Evolutionary conservation across 1,140 invertebrate species (phyloP).

Genomic region (Polypedilum vanderplanki): DNA sequence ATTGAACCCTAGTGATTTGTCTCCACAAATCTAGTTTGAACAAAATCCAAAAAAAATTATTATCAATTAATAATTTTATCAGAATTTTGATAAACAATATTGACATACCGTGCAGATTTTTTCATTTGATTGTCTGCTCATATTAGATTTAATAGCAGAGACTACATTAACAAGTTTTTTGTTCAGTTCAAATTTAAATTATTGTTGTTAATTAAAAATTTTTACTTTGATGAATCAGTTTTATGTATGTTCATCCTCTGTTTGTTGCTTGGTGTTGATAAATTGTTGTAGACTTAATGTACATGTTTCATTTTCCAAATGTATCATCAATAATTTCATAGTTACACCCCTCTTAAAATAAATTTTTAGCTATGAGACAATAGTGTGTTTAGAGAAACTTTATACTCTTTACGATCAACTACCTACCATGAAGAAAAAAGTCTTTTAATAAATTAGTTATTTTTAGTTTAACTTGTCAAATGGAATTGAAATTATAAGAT

Average conservation of each 20-base stretch:
- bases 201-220: not conserved
- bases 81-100: not conserved
- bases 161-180: not conserved
- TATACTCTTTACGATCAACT: too few relatives aligned
- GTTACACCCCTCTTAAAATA: not conserved
- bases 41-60: too few relatives aligned
- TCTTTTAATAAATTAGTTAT: not conserved
- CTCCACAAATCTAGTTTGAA: conserved; percentile 65
- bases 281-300: not conserved
- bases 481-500: not conserved
- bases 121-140: not conserved
- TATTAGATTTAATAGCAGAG: not conserved
- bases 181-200: not conserved
- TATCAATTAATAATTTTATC: not conserved
- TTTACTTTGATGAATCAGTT: not conserved
- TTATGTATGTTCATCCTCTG: not conserved
- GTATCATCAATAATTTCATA: not conserved
- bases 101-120: conserved; percentile 2
- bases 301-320: not conserved
- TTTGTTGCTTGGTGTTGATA: not conserved
- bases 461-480: too few relatives aligned
- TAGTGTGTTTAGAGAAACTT: too few relatives aligned
- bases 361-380: too few relatives aligned
- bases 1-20: conserved; percentile 92
- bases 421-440: not conserved